Percentiles rank a stretch among this genome's conserved stretches.
Evolutionary conservation across 2,888 invertebrate species (phyloP).

Genomic region (Hololepta plana): DNA sequence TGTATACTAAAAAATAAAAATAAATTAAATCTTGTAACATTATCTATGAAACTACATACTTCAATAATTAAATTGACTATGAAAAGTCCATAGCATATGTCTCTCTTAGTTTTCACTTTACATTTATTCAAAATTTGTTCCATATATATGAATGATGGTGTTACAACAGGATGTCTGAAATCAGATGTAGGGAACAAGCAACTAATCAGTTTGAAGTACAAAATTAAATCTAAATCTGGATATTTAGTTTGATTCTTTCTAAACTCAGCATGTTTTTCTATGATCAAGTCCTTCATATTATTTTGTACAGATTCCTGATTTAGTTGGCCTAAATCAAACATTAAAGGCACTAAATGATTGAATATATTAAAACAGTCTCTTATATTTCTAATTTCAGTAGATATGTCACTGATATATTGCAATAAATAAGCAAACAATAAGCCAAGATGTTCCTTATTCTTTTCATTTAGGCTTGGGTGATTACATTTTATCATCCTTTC

Average conservation of each 20-base stretch:
- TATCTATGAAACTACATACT: constrained; percentile 28
- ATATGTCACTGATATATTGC: constrained; percentile 57
- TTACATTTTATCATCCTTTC: constrained; percentile 76
- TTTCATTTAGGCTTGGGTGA: constrained; percentile 61
- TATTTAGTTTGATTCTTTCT: constrained; percentile 37
- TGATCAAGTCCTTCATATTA: constrained; percentile 47
- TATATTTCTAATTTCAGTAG: constrained; percentile 26
- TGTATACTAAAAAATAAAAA: constrained; percentile 47
- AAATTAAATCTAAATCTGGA: constrained; percentile 49
- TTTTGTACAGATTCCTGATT: constrained; percentile 49
- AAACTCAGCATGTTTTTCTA: constrained; percentile 50
- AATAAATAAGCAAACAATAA: constrained; percentile 58
- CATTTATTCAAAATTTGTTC: constrained; percentile 55
- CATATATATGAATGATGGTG: constrained; percentile 69
- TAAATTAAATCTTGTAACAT: too few species aligned
- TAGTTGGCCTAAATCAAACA: constrained; percentile 52
- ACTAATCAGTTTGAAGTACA: constrained; percentile 68
- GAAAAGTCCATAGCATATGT: constrained; percentile 63
- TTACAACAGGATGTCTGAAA: constrained; percentile 74
- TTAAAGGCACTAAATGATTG: constrained; percentile 24
- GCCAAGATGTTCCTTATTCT: constrained; percentile 60
- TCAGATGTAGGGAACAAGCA: constrained; percentile 80
- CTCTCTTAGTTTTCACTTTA: constrained; percentile 40
- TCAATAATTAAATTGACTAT: constrained; percentile 55
- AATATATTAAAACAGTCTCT: constrained; percentile 40